Percentiles rank a stretch among this genome's conserved stretches.
These are phyloP conservation scores for Charadrius vociferus DNA, from an alignment of 2,113 vertebrate genomes.

Conservation along the genomic window DNA sequence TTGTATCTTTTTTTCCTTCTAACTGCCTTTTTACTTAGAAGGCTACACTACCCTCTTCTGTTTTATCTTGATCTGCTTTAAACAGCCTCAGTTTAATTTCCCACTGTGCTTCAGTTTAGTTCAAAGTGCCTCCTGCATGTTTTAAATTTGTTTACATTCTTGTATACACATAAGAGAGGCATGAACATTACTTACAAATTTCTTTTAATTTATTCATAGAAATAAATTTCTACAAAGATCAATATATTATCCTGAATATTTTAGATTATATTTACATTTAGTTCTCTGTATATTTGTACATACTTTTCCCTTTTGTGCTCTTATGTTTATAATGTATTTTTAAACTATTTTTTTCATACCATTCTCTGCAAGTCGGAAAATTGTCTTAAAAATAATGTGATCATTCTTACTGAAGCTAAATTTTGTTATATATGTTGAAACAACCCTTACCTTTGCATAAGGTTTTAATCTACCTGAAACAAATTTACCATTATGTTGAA, in stretches of 20 bases:
- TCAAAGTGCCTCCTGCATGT: neutral
- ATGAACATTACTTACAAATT: neutral
- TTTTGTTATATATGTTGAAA: neutral
- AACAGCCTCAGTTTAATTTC: neutral
- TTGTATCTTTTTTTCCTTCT: neutral
- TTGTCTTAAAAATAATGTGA: neutral
- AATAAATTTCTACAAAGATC: neutral
- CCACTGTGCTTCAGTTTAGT: neutral
- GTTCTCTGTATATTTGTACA: neutral
- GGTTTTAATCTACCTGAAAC: neutral
- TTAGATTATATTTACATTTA: neutral
- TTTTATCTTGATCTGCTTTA: neutral
- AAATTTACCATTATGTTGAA: neutral
- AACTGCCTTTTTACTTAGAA: neutral
- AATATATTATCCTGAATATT: neutral
- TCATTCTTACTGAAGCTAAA: neutral
- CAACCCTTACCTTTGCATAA: neutral
- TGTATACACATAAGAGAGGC: neutral
- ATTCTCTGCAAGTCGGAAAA: neutral
- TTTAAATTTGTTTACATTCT: conserved; percentile 30
- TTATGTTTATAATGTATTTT: neutral
- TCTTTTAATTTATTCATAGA: conserved; percentile 6
- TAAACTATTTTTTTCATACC: neutral
- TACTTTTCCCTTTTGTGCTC: neutral
- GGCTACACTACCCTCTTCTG: neutral